phyloP scores from a whole-genome alignment of 2,888 invertebrate species.

The Orgyia antiqua region DNA sequence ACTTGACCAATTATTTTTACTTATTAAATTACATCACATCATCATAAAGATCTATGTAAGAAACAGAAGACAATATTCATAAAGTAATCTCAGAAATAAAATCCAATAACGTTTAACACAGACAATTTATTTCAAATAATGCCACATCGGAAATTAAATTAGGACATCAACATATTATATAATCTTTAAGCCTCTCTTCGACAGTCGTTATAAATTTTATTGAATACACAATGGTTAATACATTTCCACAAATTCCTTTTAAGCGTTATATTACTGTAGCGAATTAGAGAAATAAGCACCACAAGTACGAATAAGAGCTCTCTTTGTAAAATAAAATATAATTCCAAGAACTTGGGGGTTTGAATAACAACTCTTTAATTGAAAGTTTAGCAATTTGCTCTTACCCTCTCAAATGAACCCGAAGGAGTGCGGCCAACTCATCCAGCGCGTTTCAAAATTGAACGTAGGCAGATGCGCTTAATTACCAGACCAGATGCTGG shows the following conservation, averaged over 20 bases:
- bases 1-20: too few relatives aligned
- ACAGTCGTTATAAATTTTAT: too few relatives aligned
- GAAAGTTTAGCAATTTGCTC: constrained; percentile 78
- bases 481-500: constrained; percentile 72
- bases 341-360: constrained; percentile 64
- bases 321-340: constrained; percentile 70
- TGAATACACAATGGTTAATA: constrained; percentile 48
- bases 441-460: constrained; percentile 75
- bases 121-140: constrained; percentile 5
- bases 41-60: too few relatives aligned
- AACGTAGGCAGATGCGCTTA: constrained; percentile 77
- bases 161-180: constrained; percentile 25
- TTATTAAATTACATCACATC: too few relatives aligned
- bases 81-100: not conserved
- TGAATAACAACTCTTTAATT: constrained; percentile 78
- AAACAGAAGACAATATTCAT: too few relatives aligned
- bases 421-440: constrained; percentile 64
- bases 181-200: constrained; percentile 22
- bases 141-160: constrained; percentile 12
- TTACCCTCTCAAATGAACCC: constrained; percentile 74
- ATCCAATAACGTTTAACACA: not conserved
- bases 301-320: constrained; percentile 62
- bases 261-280: constrained; percentile 51
- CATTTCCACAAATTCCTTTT: constrained; percentile 47
- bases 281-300: constrained; percentile 61